A percentile compares a stretch with the other conserved stretches of the same genome.
Conservation (phyloP, 2,797 vertebrate species). For the Falco concolor region DNA sequence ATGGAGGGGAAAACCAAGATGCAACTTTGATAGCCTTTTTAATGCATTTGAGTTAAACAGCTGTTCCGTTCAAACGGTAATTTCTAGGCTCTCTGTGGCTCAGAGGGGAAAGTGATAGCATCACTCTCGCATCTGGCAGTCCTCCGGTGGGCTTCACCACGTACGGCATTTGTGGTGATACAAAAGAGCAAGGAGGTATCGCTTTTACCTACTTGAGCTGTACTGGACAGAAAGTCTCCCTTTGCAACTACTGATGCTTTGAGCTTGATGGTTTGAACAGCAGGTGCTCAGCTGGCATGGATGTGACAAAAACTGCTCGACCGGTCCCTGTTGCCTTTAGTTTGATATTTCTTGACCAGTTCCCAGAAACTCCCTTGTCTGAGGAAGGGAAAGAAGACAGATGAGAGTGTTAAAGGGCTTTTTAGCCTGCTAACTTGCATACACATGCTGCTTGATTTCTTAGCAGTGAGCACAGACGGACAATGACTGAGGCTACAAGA, state of each 20-base stretch:
- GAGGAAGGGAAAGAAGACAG: neutral
- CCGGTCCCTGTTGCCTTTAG: neutral
- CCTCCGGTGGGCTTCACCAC: neutral
- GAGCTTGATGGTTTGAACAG: neutral
- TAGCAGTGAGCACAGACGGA: conserved; percentile 3
- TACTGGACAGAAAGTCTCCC: neutral
- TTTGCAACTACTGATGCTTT: neutral
- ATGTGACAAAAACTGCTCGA: neutral
- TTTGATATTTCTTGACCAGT: neutral
- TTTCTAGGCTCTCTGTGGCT: neutral
- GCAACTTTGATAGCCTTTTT: neutral
- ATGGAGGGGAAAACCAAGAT: neutral
- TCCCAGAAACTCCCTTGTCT: conserved; percentile 10
- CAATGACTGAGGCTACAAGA: conserved; percentile 10
- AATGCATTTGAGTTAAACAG: neutral
- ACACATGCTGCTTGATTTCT: neutral
- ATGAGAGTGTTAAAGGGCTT: neutral
- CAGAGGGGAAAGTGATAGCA: neutral
- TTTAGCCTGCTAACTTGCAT: neutral
- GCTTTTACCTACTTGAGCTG: neutral
- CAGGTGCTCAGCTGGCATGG: neutral
- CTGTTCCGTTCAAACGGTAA: neutral
- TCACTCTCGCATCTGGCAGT: neutral
- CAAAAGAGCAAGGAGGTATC: neutral
- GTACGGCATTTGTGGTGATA: neutral